Evolutionary conservation across 1,140 invertebrate species (phyloP).

Genomic region (Drosophila gunungcola): DNA sequence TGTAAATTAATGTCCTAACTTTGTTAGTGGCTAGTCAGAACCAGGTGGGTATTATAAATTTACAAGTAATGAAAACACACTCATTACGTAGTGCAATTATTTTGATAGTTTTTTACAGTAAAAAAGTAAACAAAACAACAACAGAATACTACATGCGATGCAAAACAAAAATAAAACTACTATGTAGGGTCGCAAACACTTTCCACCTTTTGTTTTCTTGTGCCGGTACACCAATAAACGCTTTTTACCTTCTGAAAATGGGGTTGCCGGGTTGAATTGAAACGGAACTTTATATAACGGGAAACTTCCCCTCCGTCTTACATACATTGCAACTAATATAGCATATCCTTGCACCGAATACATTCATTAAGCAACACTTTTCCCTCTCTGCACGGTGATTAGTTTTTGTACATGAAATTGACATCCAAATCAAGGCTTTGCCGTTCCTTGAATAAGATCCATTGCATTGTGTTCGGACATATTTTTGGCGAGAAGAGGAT

Average conservation of each 20-base stretch:
- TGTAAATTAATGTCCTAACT: no score
- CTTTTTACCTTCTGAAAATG: neutral
- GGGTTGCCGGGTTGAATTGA: neutral
- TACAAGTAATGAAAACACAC: no score
- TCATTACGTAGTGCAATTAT: no score
- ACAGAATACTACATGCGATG: no score
- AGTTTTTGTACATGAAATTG: slow-evolving; percentile 19
- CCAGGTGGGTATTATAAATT: no score
- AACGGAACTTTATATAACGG: neutral
- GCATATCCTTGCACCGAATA: neutral
- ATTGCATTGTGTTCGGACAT: slow-evolving; percentile 16
- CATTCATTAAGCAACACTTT: neutral
- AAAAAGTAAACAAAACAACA: no score
- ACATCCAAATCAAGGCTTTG: slow-evolving; percentile 19
- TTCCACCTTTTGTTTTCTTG: neutral
- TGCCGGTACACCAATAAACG: neutral
- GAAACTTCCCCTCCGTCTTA: neutral
- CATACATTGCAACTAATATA: slow-evolving; percentile 6
- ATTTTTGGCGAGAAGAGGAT: neutral
- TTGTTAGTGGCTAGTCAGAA: no score
- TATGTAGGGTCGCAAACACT: neutral
- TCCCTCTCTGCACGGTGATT: slow-evolving; percentile 5
- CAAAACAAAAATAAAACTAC: no score
- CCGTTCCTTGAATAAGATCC: slow-evolving; percentile 23
- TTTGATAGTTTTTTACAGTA: no score